Percentiles rank a stretch among this genome's conserved stretches.
Conservation (phyloP, 2,113 vertebrate genomes). For the Cyprinodon variegatus region DNA sequence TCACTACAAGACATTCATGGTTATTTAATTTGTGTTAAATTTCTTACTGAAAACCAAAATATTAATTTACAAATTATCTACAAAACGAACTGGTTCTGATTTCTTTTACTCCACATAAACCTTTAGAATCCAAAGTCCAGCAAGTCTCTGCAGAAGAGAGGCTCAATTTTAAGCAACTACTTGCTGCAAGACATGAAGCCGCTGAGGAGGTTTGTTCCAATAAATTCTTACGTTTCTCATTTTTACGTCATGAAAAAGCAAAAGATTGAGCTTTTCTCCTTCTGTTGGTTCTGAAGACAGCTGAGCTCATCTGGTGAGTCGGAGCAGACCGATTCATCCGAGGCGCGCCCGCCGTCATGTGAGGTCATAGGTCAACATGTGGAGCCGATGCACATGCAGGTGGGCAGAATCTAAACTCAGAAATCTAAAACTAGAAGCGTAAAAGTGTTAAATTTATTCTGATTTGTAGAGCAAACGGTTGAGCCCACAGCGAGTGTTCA, state of each 20-base stretch:
- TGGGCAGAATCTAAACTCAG: slow-evolving; percentile 40
- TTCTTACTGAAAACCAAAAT: no score
- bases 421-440: background rate
- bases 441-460: slow-evolving; percentile 31
- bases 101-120: slow-evolving; percentile 50
- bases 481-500: slow-evolving; percentile 80
- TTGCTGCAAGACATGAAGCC: slow-evolving; percentile 73
- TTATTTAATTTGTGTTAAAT: background rate
- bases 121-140: slow-evolving; percentile 76
- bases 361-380: slow-evolving; percentile 52
- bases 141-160: slow-evolving; percentile 80
- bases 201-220: slow-evolving; percentile 78
- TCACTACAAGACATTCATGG: background rate
- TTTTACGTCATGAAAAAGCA: background rate
- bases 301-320: slow-evolving; percentile 52
- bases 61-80: background rate
- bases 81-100: slow-evolving; percentile 14
- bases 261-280: slow-evolving; percentile 29
- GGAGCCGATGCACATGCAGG: slow-evolving; percentile 63
- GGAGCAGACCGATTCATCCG: slow-evolving; percentile 49
- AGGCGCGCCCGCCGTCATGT: slow-evolving; percentile 40
- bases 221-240: slow-evolving; percentile 3
- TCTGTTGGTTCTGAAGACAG: slow-evolving; percentile 65
- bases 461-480: slow-evolving; percentile 45
- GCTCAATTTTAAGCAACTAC: slow-evolving; percentile 83